phyloP scores from a whole-genome alignment of 1,140 invertebrate genomes.

The Hypsibius dujardini region DNA sequence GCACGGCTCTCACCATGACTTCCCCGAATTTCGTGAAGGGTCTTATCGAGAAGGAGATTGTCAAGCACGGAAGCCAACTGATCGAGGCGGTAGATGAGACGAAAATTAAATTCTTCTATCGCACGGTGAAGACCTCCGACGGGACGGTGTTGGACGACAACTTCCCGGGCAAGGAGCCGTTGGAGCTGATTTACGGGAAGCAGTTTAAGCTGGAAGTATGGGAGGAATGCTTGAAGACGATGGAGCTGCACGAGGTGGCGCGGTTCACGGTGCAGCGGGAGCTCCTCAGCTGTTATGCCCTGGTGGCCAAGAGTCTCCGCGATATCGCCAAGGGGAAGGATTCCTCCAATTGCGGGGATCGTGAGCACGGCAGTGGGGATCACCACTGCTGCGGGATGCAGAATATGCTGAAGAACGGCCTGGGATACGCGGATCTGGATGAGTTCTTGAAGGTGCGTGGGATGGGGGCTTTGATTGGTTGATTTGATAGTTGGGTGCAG shows the following conservation, averaged over 20 bases:
- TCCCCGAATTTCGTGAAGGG: background rate
- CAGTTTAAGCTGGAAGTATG: constrained; percentile 90
- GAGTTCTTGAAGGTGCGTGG: constrained; percentile 45
- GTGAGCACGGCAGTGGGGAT: constrained; percentile 21
- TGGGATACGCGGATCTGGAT: constrained; percentile 75
- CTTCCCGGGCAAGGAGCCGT: constrained; percentile 54
- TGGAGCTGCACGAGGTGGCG: constrained; percentile 71
- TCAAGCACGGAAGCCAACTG: constrained; percentile 43
- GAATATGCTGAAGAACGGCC: constrained; percentile 62
- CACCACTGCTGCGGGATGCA: constrained; percentile 56
- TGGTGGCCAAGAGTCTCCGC: constrained; percentile 60
- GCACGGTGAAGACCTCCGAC: constrained; percentile 24
- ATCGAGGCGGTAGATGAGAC: constrained; percentile 38
- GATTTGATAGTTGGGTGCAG: too few species aligned
- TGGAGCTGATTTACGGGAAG: constrained; percentile 81
- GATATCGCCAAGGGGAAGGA: constrained; percentile 22
- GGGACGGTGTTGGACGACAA: constrained; percentile 70
- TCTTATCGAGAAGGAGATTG: constrained; percentile 30
- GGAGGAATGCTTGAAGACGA: constrained; percentile 76
- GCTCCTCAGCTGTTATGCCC: constrained; percentile 49
- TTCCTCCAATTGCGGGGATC: constrained; percentile 1
- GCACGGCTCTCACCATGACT: too few species aligned
- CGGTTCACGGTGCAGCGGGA: constrained; percentile 60
- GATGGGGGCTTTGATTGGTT: too few species aligned
- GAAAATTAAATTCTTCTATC: constrained; percentile 24